These are phyloP conservation scores for Dendrolimus punctatus DNA, from an alignment of 1,140 invertebrate species.

Conservation along the genomic window DNA sequence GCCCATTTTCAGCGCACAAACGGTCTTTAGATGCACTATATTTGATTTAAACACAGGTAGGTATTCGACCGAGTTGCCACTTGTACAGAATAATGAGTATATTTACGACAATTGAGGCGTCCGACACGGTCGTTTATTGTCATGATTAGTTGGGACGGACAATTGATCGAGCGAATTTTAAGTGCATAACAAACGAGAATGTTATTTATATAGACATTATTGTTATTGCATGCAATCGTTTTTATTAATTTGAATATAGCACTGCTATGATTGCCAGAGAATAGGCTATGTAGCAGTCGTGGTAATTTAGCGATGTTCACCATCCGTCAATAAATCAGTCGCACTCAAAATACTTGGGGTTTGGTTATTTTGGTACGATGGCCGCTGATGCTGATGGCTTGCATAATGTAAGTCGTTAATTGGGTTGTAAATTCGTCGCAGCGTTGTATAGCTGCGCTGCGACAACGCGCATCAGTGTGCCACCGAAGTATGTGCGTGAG, in stretches of 20 bases:
- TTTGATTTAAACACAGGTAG: constrained; percentile 45
- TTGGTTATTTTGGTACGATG: constrained; percentile 21
- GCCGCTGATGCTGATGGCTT: constrained; percentile 24
- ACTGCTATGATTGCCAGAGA: constrained; percentile 10
- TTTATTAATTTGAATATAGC: constrained; percentile 24
- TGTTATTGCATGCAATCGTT: constrained; percentile 18
- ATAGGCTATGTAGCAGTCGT: constrained; percentile 11
- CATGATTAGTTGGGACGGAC: constrained; percentile 23
- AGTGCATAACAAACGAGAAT: constrained; percentile 21
- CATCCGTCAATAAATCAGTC: constrained; percentile 17
- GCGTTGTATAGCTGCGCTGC: constrained; percentile 17
- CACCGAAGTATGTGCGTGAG: constrained; percentile 7
- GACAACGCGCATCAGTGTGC: constrained; percentile 18
- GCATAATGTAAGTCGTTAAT: constrained; percentile 32
- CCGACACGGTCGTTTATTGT: constrained; percentile 26
- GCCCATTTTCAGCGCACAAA: constrained; percentile 37
- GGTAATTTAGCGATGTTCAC: constrained; percentile 13
- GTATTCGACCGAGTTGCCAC: constrained; percentile 50
- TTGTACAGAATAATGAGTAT: constrained; percentile 36
- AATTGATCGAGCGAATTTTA: constrained; percentile 23
- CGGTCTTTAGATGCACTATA: constrained; percentile 29
- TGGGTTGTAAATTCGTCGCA: constrained; percentile 22
- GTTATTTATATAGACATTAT: constrained; percentile 23
- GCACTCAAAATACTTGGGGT: constrained; percentile 18
- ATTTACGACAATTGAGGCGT: constrained; percentile 39